These are phyloP conservation scores for Tupaia chinensis DNA, from an alignment of 2,113 vertebrate genomes.

Conservation along the genomic window DNA sequence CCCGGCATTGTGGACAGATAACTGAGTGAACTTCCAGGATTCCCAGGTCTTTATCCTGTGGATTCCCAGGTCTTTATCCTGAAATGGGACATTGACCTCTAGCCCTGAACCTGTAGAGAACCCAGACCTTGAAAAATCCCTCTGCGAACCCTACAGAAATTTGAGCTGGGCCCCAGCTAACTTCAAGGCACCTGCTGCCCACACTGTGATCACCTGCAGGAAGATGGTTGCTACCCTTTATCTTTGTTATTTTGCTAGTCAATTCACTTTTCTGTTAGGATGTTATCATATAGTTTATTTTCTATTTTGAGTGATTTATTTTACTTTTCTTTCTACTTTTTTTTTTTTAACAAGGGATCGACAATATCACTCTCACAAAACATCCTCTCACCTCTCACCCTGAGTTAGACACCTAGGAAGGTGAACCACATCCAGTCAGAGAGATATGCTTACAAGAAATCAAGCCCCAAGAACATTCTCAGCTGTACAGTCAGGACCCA, in stretches of 20 bases:
- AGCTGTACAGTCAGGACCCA: background rate
- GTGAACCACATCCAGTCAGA: background rate
- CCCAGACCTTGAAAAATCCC: background rate
- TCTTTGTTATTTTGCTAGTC: background rate
- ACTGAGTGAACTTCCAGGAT: background rate
- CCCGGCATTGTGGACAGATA: background rate
- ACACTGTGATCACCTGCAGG: background rate
- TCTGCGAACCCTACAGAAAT: background rate
- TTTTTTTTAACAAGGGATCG: background rate
- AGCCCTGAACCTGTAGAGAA: background rate
- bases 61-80: background rate
- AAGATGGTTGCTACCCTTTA: background rate
- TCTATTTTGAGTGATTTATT: background rate
- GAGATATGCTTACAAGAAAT: background rate
- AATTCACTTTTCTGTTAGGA: background rate
- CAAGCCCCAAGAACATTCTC: background rate
- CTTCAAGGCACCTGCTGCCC: background rate
- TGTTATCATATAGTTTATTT: background rate
- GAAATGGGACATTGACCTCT: background rate
- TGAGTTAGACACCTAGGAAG: background rate
- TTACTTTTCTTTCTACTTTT: constrained; percentile 11
- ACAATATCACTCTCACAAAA: background rate
- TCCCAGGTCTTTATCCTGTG: background rate
- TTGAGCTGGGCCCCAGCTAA: background rate
- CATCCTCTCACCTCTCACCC: background rate